A percentile compares a stretch with the other conserved stretches of the same genome.
phyloP scores from a whole-genome alignment of 2,113 vertebrate species.

The Chionodraco myersi region DNA sequence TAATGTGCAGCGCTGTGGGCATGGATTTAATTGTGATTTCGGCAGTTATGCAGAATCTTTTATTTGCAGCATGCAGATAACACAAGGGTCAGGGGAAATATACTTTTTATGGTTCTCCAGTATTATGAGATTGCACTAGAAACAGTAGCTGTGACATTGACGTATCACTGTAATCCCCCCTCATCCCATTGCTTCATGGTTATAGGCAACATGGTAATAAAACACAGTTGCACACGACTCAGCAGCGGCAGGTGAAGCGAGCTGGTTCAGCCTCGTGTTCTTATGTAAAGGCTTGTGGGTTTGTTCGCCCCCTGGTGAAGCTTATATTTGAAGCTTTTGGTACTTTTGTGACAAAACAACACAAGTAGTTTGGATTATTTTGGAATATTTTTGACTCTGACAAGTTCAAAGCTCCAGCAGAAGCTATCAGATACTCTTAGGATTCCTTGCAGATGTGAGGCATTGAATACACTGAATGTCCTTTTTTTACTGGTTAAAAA shows the following conservation, averaged over 20 bases:
- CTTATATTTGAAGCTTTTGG: slow-evolving; percentile 27
- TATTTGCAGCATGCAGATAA: slow-evolving; percentile 36
- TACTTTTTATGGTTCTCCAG: slow-evolving; percentile 13
- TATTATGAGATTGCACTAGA: slow-evolving; percentile 4
- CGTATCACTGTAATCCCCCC: slow-evolving; percentile 52
- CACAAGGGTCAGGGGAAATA: neutral
- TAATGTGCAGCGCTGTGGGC: slow-evolving; percentile 28
- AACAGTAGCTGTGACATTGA: slow-evolving; percentile 46
- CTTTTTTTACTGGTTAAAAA: slow-evolving; percentile 17
- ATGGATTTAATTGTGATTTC: slow-evolving; percentile 36
- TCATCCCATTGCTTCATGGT: slow-evolving; percentile 31
- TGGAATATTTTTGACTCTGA: neutral
- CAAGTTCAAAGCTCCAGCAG: slow-evolving; percentile 7
- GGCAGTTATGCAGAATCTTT: slow-evolving; percentile 32
- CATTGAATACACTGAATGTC: slow-evolving; percentile 1
- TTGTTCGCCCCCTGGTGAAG: slow-evolving; percentile 23
- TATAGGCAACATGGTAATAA: slow-evolving; percentile 14
- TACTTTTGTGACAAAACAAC: slow-evolving; percentile 27
- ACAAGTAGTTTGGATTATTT: slow-evolving; percentile 24
- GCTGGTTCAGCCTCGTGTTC: neutral
- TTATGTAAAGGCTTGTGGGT: slow-evolving; percentile 11
- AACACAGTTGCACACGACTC: slow-evolving; percentile 26
- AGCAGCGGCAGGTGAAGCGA: slow-evolving; percentile 20
- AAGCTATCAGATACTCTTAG: slow-evolving; percentile 4
- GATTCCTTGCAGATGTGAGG: neutral